phyloP scores from a whole-genome alignment of 2,113 vertebrate species.

The Fukomys damarensis region DNA sequence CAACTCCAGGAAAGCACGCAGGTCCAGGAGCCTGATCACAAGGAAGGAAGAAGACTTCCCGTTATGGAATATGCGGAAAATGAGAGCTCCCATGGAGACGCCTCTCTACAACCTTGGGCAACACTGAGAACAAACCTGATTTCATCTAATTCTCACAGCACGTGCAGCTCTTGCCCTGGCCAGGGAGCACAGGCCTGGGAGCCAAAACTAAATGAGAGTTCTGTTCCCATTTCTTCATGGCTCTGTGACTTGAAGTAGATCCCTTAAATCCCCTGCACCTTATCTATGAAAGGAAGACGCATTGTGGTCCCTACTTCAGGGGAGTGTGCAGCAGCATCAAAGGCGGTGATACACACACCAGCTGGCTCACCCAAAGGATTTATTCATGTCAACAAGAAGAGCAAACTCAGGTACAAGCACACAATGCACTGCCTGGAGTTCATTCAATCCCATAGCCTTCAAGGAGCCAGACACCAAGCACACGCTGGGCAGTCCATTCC shows the following conservation, averaged over 20 bases:
- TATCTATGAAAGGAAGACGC: not conserved
- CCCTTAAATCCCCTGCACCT: not conserved
- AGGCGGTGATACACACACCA: not conserved
- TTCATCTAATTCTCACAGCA: slow-evolving; percentile 18
- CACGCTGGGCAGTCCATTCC: accelerated
- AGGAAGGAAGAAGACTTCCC: not conserved
- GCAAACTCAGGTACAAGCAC: not conserved
- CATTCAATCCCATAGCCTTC: not conserved
- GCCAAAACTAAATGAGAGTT: not conserved
- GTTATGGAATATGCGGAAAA: not conserved
- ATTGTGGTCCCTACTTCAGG: not conserved
- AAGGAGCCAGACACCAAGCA: not conserved
- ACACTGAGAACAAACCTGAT: not conserved
- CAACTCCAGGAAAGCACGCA: accelerated
- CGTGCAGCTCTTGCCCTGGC: not conserved
- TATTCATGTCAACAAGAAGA: not conserved
- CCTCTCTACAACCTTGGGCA: not conserved
- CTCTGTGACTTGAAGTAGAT: slow-evolving; percentile 37
- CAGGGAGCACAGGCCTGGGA: not conserved
- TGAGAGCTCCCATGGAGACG: not conserved
- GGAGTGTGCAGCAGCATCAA: not conserved
- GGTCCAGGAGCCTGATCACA: not conserved
- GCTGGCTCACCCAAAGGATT: not conserved
- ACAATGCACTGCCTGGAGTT: not conserved
- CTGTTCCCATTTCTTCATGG: not conserved